Conservation (phyloP, 2,113 vertebrate species). For the Xenotilapia leptura region DNA sequence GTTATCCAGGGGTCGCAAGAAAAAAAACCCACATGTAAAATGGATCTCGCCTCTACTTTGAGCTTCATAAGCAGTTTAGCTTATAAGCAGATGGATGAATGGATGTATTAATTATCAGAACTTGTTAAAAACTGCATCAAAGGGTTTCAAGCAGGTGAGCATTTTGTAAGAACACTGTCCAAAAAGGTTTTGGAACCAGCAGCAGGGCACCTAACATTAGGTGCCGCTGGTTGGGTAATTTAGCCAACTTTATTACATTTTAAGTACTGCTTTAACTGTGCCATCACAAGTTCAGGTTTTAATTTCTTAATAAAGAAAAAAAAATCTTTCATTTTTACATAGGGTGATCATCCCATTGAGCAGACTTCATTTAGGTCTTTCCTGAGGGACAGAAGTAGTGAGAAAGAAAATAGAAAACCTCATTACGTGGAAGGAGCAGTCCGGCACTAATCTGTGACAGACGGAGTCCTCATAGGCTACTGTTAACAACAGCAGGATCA, state of each 20-base stretch:
- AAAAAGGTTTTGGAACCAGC: background rate
- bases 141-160: background rate
- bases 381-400: background rate
- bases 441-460: constrained; percentile 38
- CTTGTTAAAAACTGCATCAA: background rate
- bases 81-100: background rate
- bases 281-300: constrained; percentile 6
- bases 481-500: constrained; percentile 36
- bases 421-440: constrained; percentile 17
- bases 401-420: constrained; percentile 22
- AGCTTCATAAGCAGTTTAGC: background rate
- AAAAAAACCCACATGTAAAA: background rate
- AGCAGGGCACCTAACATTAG: background rate
- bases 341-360: constrained; percentile 19
- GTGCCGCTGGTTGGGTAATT: background rate
- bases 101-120: background rate
- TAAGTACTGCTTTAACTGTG: background rate
- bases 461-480: constrained; percentile 10
- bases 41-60: background rate
- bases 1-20: background rate
- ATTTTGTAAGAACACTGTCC: background rate
- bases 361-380: constrained; percentile 6
- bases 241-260: background rate
- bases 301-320: background rate
- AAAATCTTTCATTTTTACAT: constrained; percentile 23